Evolutionary conservation across 2,888 invertebrate species (phyloP), one percentile per base, ranked within the genome.

Genomic region (Sinodicranocentrus sp.): DNA sequence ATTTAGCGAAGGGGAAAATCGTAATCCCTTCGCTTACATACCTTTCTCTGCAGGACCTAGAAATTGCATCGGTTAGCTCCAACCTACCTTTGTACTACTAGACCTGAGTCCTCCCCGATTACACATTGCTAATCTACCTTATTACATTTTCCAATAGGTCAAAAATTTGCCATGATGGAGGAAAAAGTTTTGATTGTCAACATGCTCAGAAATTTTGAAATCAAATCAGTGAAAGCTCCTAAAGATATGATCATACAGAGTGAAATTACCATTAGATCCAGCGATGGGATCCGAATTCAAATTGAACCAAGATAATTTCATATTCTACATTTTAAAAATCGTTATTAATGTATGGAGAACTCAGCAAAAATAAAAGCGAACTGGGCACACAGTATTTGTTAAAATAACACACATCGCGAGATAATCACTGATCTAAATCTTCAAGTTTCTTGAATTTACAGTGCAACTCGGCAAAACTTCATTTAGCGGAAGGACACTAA

Each of bases 21-120:
- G 91, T 33, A 91, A 92, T 26, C 89, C 90, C 5, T 92, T 90
- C 76, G 89, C 91, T 0, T 92, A 90, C 86, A 89, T 91, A 0
- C 91, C 91, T 0, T 92, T 92, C 77, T 91, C 91, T 26, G 91
- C 91, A 0, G 91, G 91, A n/a, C 90, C 91, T 0, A 89, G 91
- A n/a, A 87, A 88, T 65, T 87, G 86, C 52, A 87, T 87, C 39
- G 85, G 86, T 71, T 17, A 33, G 2, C 39, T 63, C 15, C 23
- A 59, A 59, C n/a, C n/a, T n/a, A 65, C 1, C 19, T 15, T 68
- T 68, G 23, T 43, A 33, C n/a, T n/a, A 33, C n/a, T 25, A 33
- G 28, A n/a, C n/a, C n/a, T n/a, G n/a, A n/a, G n/a, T n/a, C n/a
- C n/a, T n/a, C n/a, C n/a, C n/a, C n/a, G n/a, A n/a, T n/a, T n/a